Evolutionary conservation across 1,140 invertebrate species (phyloP).

Genomic region (Vanessa tameamea): DNA sequence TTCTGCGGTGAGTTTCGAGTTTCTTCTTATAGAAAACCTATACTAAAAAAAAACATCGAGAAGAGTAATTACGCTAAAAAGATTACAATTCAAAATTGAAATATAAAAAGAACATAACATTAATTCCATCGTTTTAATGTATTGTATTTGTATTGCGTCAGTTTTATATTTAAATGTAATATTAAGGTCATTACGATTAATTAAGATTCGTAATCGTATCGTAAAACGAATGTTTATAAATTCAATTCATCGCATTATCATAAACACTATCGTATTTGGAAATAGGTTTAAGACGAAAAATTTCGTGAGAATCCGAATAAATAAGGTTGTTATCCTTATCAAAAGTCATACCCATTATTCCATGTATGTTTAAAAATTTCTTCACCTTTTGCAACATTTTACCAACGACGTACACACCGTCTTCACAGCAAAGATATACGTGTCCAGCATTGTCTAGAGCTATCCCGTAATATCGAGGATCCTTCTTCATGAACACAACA

Average conservation of each 20-base stretch:
- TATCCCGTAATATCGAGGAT: constrained; percentile 57
- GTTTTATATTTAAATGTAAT: too few species aligned
- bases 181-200: too few species aligned
- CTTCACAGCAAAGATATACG: constrained; percentile 61
- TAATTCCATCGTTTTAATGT: too few species aligned
- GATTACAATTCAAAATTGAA: too few species aligned
- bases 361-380: constrained; percentile 52
- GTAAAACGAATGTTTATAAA: neutral
- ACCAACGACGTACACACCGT: constrained; percentile 60
- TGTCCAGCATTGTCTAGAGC: constrained; percentile 54
- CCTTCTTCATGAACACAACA: constrained; percentile 49
- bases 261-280: constrained; percentile 11
- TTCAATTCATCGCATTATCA: neutral
- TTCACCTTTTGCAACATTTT: constrained; percentile 60
- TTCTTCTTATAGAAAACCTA: too few species aligned
- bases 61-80: too few species aligned
- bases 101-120: too few species aligned
- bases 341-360: constrained; percentile 64
- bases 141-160: too few species aligned
- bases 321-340: constrained; percentile 64
- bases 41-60: too few species aligned
- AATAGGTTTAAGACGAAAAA: constrained; percentile 45
- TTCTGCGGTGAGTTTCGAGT: too few species aligned
- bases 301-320: constrained; percentile 64
- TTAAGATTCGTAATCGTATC: too few species aligned